Conservation (phyloP, 1,140 invertebrate species). For the Wiebesia pumilae region DNA sequence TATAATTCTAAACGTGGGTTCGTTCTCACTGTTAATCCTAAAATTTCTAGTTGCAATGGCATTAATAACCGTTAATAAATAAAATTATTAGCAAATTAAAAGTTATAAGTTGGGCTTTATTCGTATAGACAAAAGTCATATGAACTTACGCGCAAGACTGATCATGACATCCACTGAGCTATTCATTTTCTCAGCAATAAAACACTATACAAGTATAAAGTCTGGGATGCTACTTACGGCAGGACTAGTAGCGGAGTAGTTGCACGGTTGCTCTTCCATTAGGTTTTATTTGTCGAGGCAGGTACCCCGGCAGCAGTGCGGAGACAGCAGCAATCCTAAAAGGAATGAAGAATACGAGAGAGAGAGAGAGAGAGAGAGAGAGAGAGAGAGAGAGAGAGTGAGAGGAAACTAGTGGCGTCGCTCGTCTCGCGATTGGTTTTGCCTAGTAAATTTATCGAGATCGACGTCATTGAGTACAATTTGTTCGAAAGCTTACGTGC, state of each 20-base stretch:
- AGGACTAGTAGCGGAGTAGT: neutral
- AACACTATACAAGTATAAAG: conserved; percentile 27
- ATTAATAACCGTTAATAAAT: neutral
- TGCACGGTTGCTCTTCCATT: conserved; percentile 58
- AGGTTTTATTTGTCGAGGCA: conserved; percentile 64
- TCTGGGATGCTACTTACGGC: neutral
- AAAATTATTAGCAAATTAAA: neutral
- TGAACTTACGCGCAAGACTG: neutral
- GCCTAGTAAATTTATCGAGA: conserved; percentile 50
- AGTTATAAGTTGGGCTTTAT: neutral
- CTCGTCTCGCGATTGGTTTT: conserved; percentile 45
- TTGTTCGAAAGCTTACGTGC: conserved; percentile 45
- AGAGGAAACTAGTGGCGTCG: conserved; percentile 34
- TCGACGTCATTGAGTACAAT: conserved; percentile 44
- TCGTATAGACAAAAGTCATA: neutral
- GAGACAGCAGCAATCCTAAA: conserved; percentile 16
- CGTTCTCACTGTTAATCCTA: neutral
- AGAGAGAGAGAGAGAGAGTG: conserved; percentile 33
- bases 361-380: conserved; percentile 50
- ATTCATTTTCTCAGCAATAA: conserved; percentile 26
- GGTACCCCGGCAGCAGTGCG: conserved; percentile 12
- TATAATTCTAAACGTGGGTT: no score
- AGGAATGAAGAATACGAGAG: conserved; percentile 43
- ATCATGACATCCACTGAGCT: neutral
- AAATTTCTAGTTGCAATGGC: neutral